phyloP scores from a whole-genome alignment of 2,888 invertebrate genomes.

The Lissonota sp. region DNA sequence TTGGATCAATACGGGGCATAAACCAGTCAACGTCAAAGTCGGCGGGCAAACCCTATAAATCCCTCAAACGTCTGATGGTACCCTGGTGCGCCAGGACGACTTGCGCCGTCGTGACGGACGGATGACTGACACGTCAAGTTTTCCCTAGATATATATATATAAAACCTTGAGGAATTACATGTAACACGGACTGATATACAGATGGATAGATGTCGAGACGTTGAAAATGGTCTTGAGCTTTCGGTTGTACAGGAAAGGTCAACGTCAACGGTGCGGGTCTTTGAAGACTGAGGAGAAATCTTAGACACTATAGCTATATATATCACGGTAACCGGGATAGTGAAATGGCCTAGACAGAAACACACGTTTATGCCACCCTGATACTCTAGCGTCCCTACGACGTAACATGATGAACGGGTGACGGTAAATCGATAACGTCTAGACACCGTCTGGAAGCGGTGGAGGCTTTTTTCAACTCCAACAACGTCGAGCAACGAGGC shows the following conservation, averaged over 20 bases:
- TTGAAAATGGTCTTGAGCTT: too few species aligned
- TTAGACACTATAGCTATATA: background rate
- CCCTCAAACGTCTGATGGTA: slow-evolving; percentile 82
- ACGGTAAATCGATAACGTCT: slow-evolving; percentile 81
- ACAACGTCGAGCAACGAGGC: too few species aligned
- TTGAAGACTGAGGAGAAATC: background rate
- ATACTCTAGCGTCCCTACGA: slow-evolving; percentile 81
- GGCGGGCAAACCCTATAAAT: slow-evolving; percentile 80
- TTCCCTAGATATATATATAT: background rate
- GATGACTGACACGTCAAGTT: slow-evolving; percentile 79
- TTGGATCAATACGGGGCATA: slow-evolving; percentile 59
- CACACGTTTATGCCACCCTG: slow-evolving; percentile 77
- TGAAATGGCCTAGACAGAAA: slow-evolving; percentile 39
- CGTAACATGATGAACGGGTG: slow-evolving; percentile 83
- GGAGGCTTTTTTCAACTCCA: too few species aligned
- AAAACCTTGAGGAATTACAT: too few species aligned
- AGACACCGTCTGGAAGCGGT: slow-evolving; percentile 7
- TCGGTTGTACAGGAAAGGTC: too few species aligned
- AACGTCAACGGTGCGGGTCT: too few species aligned
- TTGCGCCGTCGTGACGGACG: slow-evolving; percentile 83
- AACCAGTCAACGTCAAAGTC: slow-evolving; percentile 66
- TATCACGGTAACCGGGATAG: background rate
- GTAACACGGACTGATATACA: too few species aligned
- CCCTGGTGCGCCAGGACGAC: slow-evolving; percentile 80
- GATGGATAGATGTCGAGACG: too few species aligned